A percentile compares a stretch with the other conserved stretches of the same genome.
Conservation (phyloP, 2,113 vertebrate genomes). For the Tringa solitaria region DNA sequence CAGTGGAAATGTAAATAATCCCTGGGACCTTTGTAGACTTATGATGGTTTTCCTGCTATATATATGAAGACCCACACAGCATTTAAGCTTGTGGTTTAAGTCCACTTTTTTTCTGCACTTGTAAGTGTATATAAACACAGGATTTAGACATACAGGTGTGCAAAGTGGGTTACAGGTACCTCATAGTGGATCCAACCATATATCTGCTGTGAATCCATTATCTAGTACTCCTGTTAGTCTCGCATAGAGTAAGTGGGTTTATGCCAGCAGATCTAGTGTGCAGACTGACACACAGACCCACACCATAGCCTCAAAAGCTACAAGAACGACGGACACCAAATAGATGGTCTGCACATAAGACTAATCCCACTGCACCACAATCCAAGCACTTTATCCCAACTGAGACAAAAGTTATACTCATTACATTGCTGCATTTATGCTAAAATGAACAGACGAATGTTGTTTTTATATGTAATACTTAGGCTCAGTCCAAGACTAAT, state of each 20-base stretch:
- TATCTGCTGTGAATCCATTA: neutral
- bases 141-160: neutral
- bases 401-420: neutral
- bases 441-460: slow-evolving; percentile 12
- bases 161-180: neutral
- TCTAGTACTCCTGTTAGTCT: neutral
- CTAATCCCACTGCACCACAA: neutral
- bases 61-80: neutral
- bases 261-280: neutral
- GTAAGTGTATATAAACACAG: neutral
- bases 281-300: neutral
- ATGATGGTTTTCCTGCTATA: neutral
- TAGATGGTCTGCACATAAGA: neutral
- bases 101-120: neutral
- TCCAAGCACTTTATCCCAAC: slow-evolving; percentile 3
- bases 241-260: neutral
- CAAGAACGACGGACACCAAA: neutral
- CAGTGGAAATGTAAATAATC: neutral
- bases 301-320: neutral
- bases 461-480: neutral
- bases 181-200: neutral
- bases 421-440: neutral
- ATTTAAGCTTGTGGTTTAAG: neutral
- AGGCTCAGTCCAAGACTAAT: neutral
- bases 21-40: neutral